phyloP scores from a whole-genome alignment of 2,888 invertebrate genomes.

The Synergus gifuensis region DNA sequence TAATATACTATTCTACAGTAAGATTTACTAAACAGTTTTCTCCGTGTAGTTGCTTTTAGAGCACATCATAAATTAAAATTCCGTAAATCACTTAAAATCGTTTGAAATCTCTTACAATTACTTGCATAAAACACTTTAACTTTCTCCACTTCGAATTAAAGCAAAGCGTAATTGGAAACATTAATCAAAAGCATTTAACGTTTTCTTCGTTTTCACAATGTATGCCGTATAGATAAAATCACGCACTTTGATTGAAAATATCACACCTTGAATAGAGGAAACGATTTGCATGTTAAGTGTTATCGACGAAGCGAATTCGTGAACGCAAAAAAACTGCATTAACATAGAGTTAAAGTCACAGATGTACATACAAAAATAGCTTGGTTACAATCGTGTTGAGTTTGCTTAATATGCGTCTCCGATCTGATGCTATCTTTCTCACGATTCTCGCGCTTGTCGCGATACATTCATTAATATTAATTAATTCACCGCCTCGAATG shows the following conservation, averaged over 20 bases:
- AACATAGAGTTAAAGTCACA: conserved; percentile 23
- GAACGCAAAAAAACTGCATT: conserved; percentile 31
- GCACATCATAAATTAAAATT: no score
- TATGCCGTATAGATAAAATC: background rate
- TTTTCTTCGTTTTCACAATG: background rate
- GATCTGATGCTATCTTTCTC: conserved; percentile 42
- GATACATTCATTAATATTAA: conserved; percentile 61
- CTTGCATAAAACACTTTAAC: background rate
- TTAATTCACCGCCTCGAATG: conserved; percentile 56
- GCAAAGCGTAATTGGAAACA: background rate
- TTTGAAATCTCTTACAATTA: no score
- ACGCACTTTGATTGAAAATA: conserved; percentile 12
- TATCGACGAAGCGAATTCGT: conserved; percentile 20
- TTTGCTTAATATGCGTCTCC: conserved; percentile 45
- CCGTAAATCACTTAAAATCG: no score
- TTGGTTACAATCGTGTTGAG: conserved; percentile 31
- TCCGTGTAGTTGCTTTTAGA: no score
- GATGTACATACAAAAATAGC: conserved; percentile 31
- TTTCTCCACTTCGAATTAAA: background rate
- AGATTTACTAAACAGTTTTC: no score
- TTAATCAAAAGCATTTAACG: conserved; percentile 1
- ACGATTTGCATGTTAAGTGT: conserved; percentile 35
- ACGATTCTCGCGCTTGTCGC: conserved; percentile 55
- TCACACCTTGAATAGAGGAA: conserved; percentile 30
- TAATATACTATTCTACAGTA: no score